These are phyloP conservation scores for Drosophila suzukii DNA, from an alignment of 1,140 invertebrate species.

Conservation along the genomic window DNA sequence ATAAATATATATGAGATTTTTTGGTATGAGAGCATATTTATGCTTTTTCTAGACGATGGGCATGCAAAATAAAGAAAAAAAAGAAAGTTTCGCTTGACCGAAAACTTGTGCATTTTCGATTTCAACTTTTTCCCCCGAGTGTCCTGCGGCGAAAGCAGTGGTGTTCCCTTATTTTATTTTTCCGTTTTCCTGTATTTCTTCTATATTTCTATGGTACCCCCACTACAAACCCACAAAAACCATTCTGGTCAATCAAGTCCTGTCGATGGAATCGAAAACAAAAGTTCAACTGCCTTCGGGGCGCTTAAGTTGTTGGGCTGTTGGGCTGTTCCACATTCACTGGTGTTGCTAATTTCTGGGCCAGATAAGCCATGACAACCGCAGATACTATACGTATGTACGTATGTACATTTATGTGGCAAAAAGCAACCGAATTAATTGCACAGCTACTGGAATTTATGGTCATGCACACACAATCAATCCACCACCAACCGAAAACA, in stretches of 20 bases:
- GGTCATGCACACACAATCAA: constrained; percentile 43
- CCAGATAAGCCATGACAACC: constrained; percentile 53
- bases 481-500: constrained; percentile 3
- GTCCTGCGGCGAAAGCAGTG: constrained; percentile 4
- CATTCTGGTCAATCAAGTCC: constrained; percentile 43
- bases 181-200: too few relatives aligned
- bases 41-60: not conserved
- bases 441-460: constrained; percentile 76
- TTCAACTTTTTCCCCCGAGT: constrained; percentile 32
- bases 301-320: constrained; percentile 1
- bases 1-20: not conserved
- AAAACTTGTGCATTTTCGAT: constrained; percentile 46
- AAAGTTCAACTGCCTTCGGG: constrained; percentile 36
- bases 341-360: constrained; percentile 49
- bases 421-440: constrained; percentile 65
- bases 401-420: not conserved
- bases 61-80: not conserved
- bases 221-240: not conserved
- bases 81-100: constrained; percentile 18
- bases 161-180: not conserved
- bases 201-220: too few relatives aligned
- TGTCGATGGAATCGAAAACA: constrained; percentile 24
- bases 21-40: not conserved
- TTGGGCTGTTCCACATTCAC: not conserved
- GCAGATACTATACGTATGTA: not conserved